Base-by-base conservation (phyloP, 92 coral and sea anemone genomes). In the Siderastrea siderea region DNA sequence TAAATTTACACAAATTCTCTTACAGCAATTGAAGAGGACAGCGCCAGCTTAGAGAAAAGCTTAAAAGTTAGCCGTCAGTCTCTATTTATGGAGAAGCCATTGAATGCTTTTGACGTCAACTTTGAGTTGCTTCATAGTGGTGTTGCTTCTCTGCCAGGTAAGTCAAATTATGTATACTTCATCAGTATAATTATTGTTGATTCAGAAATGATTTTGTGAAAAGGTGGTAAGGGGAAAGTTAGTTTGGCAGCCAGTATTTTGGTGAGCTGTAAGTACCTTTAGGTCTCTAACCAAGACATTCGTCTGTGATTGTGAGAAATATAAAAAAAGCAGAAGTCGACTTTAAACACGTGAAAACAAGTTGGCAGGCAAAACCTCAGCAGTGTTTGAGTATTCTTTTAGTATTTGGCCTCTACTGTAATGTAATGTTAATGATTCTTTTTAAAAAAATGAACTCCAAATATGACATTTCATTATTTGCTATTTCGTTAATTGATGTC, bases 51-150 rank as follows among this genome's bases (percentile, higher is more conserved):
- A 1, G 92, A 90, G 83, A 95, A 90, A 50, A 90, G 91, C 71
- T 89, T 91, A 55, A 85, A 79, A 69, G 85, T 93, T n/a, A 88
- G 87, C 81, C 93, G 98, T 2, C 98, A 93, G 63, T 95, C 98
- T 3, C 75, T 95, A 69, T 93, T 95, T 76, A 47, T 93, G 44
- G 98, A 95, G 80, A 97, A 97, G 84, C 99, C 98, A 4, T 71
- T 95, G 89, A 95, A 88, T 77, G 93, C 95, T 9, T 91, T 97
- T 90, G 99, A 97, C 85, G 94, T 97, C 64, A 95, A 91, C 86
- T 97, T 97, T 93, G 99, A 97, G 78, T 88, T 97, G n/a, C 93
- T 97, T 70, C 99, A 97, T 78, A 97, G 98, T 38, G 93, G 90
- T 54, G 98, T 97, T 16, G 98, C 95, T 38, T 94, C 89, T 75